These are phyloP conservation scores for Cremastinae sp. DNA, from an alignment of 2,888 invertebrate genomes.

Conservation along the genomic window DNA sequence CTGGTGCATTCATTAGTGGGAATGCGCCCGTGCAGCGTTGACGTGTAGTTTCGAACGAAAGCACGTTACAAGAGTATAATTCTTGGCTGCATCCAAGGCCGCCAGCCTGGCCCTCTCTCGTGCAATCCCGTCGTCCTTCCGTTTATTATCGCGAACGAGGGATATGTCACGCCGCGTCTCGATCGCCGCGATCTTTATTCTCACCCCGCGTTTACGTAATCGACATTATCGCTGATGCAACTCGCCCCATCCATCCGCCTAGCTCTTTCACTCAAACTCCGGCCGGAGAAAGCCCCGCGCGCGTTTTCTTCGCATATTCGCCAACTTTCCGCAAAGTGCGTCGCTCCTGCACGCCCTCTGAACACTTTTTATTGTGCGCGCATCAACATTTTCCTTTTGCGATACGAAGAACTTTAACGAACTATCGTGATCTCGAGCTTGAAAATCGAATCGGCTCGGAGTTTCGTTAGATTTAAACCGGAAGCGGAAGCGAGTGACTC, in stretches of 20 bases:
- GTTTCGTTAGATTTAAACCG: conserved; percentile 35
- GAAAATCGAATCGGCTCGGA: too few species aligned
- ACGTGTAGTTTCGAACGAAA: conserved; percentile 75
- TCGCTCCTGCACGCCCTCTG: too few species aligned
- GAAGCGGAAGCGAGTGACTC: not conserved
- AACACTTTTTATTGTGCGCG: too few species aligned
- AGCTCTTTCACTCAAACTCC: too few species aligned
- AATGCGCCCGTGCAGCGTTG: conserved; percentile 78
- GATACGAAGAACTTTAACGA: too few species aligned
- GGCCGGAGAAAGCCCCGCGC: too few species aligned
- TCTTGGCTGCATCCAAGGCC: conserved; percentile 28
- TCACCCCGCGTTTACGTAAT: not conserved
- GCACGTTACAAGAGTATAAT: conserved; percentile 58
- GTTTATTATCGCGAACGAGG: conserved; percentile 2
- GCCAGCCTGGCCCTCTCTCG: conserved; percentile 54
- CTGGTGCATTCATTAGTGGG: conserved; percentile 80
- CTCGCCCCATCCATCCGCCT: not conserved
- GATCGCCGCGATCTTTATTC: conserved; percentile 13
- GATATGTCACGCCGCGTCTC: conserved; percentile 3
- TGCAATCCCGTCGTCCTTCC: conserved; percentile 37
- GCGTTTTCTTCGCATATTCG: too few species aligned
- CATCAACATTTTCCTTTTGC: too few species aligned
- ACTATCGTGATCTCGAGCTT: too few species aligned
- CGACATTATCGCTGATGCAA: not conserved
- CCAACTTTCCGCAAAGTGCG: too few species aligned